Evolutionary conservation across 2,888 invertebrate genomes (phyloP).

Genomic region (Gymnoscelis rufifasciata): DNA sequence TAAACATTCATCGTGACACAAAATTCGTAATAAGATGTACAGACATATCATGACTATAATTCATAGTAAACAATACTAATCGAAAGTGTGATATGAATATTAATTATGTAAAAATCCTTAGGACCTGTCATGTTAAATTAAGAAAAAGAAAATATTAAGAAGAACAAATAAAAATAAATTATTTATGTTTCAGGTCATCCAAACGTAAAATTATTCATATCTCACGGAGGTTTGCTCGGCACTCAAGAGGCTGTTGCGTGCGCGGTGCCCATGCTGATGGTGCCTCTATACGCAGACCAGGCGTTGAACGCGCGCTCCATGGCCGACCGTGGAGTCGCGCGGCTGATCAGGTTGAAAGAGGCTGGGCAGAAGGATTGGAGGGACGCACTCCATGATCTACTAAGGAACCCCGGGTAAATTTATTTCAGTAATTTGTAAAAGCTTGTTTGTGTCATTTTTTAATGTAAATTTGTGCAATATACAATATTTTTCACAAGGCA

Average conservation of each 20-base stretch:
- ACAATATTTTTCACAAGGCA: too few species aligned
- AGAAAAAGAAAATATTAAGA: too few species aligned
- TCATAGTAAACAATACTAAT: too few species aligned
- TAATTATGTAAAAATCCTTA: too few species aligned
- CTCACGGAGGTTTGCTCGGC: conserved; percentile 81
- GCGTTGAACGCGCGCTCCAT: conserved; percentile 74
- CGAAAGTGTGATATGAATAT: too few species aligned
- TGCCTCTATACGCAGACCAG: conserved; percentile 76
- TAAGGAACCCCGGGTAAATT: conserved; percentile 66
- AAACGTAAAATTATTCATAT: conserved; percentile 78
- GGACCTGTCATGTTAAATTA: too few species aligned
- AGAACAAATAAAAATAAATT: too few species aligned
- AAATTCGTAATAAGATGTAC: too few species aligned
- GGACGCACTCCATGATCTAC: conserved; percentile 55
- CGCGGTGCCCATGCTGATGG: conserved; percentile 75
- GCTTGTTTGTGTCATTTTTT: too few species aligned
- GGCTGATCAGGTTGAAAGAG: conserved; percentile 53
- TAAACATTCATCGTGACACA: too few species aligned
- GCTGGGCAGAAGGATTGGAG: conserved; percentile 51
- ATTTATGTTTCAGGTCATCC: conserved; percentile 61
- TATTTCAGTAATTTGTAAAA: neutral
- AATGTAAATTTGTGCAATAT: too few species aligned
- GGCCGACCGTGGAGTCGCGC: conserved; percentile 70
- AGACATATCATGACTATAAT: too few species aligned
- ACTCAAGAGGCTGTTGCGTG: conserved; percentile 80